These are phyloP conservation scores for Pasiphila rectangulata DNA, from an alignment of 2,888 invertebrate genomes.

Conservation along the genomic window DNA sequence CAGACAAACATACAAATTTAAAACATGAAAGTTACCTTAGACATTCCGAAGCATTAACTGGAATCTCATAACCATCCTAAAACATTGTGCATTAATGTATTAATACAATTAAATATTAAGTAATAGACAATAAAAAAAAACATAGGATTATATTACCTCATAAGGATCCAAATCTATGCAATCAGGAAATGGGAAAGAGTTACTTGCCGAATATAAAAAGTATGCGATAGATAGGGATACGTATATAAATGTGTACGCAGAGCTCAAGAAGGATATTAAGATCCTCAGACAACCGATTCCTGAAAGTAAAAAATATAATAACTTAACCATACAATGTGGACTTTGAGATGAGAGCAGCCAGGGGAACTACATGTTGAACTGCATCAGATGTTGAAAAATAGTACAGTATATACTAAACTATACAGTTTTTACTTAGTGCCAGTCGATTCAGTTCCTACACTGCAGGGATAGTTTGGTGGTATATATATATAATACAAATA, in stretches of 20 bases:
- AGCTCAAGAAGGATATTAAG: slow-evolving; percentile 74
- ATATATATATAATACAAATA: too few species aligned
- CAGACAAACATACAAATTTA: slow-evolving; percentile 21
- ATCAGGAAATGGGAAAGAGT: slow-evolving; percentile 78
- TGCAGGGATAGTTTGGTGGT: too few species aligned
- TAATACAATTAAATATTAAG: too few species aligned
- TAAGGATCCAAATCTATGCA: slow-evolving; percentile 65
- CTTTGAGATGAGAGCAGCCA: not conserved
- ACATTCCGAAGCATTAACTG: slow-evolving; percentile 39
- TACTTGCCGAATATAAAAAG: slow-evolving; percentile 79
- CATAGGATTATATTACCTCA: slow-evolving; percentile 50
- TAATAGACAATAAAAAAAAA: too few species aligned
- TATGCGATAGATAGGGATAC: slow-evolving; percentile 78
- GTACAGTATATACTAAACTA: too few species aligned
- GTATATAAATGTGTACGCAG: slow-evolving; percentile 81
- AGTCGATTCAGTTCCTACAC: too few species aligned
- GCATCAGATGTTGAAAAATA: too few species aligned
- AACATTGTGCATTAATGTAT: slow-evolving; percentile 1
- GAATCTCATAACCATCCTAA: slow-evolving; percentile 40
- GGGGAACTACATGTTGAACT: too few species aligned
- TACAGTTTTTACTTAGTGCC: too few species aligned
- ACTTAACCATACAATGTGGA: not conserved
- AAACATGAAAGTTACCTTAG: slow-evolving; percentile 47
- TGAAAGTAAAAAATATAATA: slow-evolving; percentile 43
- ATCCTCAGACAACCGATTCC: slow-evolving; percentile 83